phyloP scores from a whole-genome alignment of 1,140 invertebrate species.

The Paralvinella palmiformis region DNA sequence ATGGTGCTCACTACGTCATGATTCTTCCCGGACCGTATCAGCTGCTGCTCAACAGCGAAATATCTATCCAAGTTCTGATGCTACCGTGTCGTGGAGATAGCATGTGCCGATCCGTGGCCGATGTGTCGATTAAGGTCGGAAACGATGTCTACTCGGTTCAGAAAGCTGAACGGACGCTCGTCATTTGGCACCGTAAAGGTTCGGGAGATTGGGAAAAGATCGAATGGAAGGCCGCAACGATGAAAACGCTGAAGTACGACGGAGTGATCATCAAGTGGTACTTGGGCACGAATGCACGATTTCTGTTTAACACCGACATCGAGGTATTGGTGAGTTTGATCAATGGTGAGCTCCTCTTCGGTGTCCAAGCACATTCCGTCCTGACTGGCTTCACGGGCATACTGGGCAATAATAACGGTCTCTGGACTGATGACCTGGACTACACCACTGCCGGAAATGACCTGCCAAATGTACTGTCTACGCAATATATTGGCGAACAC shows the following conservation, averaged over 20 bases:
- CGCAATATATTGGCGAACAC: background rate
- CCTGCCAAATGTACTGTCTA: background rate
- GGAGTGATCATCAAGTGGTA: constrained; percentile 20
- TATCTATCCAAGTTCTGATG: constrained; percentile 22
- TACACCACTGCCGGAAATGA: background rate
- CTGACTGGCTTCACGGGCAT: background rate
- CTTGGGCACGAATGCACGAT: constrained; percentile 4
- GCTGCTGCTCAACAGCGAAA: constrained; percentile 5
- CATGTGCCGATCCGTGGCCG: constrained; percentile 20
- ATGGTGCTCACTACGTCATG: constrained; percentile 21
- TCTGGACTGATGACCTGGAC: constrained; percentile 1
- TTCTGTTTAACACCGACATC: constrained; percentile 17
- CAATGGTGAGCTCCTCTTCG: constrained; percentile 5
- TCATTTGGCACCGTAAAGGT: background rate
- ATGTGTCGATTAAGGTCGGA: constrained; percentile 20
- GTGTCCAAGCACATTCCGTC: background rate
- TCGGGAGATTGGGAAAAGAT: background rate
- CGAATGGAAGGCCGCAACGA: background rate
- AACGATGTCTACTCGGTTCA: constrained; percentile 16
- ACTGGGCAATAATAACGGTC: background rate
- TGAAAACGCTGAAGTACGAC: background rate
- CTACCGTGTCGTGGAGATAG: constrained; percentile 21
- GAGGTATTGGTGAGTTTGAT: constrained; percentile 20
- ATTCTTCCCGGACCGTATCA: constrained; percentile 23
- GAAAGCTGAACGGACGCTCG: background rate